These are phyloP conservation scores for Corynorhinus townsendii DNA, from an alignment of 2,113 vertebrate species.

Conservation along the genomic window DNA sequence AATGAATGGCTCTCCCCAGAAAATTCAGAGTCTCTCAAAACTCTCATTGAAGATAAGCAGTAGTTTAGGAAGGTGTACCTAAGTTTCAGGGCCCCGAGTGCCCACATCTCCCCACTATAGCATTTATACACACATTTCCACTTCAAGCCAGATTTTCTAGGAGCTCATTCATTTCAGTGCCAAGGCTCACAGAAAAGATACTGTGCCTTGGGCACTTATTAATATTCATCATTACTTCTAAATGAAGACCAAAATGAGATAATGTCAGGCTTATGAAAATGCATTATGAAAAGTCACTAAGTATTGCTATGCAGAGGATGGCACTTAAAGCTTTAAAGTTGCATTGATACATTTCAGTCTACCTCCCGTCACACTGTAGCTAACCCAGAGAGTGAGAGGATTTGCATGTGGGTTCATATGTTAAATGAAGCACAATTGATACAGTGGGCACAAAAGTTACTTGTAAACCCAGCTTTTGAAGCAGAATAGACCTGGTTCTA, in stretches of 20 bases:
- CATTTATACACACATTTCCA: constrained; percentile 14
- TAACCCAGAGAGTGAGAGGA: not conserved
- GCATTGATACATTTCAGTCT: not conserved
- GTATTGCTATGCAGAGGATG: not conserved
- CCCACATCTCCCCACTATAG: not conserved
- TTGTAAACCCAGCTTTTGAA: not conserved
- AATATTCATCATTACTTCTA: constrained; percentile 61
- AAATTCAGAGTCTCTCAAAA: not conserved
- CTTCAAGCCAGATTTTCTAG: constrained; percentile 29
- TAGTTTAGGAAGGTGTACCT: not conserved
- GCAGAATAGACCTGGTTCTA: not conserved
- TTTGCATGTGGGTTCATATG: not conserved
- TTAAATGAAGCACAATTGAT: not conserved
- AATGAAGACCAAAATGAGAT: constrained; percentile 52
- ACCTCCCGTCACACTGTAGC: not conserved
- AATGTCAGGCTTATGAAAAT: constrained; percentile 53
- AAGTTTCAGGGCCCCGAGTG: not conserved
- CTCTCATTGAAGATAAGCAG: not conserved
- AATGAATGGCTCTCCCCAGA: not conserved
- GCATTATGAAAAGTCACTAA: constrained; percentile 41
- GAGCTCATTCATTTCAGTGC: not conserved
- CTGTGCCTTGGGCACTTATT: constrained; percentile 41
- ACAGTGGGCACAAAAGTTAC: not conserved
- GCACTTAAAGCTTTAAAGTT: not conserved
- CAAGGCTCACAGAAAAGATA: constrained; percentile 26